These are phyloP conservation scores for Zootermopsis nevadensis DNA, from an alignment of 2,888 invertebrate species.

Conservation along the genomic window DNA sequence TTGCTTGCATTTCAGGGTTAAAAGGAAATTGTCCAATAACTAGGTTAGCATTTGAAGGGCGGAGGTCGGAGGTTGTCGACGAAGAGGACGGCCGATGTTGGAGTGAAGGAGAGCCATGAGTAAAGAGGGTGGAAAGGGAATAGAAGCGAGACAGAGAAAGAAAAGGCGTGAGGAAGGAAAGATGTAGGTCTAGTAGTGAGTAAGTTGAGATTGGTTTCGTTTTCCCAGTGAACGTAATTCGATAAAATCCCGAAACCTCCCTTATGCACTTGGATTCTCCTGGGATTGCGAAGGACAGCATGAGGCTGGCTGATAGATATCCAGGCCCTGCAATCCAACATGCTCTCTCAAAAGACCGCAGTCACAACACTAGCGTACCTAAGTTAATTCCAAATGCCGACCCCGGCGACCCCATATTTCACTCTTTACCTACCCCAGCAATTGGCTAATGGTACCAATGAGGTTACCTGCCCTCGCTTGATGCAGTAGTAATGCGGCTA, in stretches of 20 bases:
- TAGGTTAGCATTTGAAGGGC: slow-evolving; percentile 15
- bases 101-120: neutral
- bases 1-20: slow-evolving; percentile 30
- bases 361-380: slow-evolving; percentile 32
- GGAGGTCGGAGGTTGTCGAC: neutral
- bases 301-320: slow-evolving; percentile 29
- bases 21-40: slow-evolving; percentile 40
- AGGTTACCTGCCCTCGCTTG: slow-evolving; percentile 28
- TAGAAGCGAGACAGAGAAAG: neutral
- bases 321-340: slow-evolving; percentile 11
- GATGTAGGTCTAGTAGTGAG: neutral
- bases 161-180: neutral
- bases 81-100: neutral
- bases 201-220: slow-evolving; percentile 41
- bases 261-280: slow-evolving; percentile 20
- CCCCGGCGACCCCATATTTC: neutral
- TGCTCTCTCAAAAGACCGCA: slow-evolving; percentile 27
- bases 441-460: slow-evolving; percentile 41
- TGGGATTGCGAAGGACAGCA: slow-evolving; percentile 29
- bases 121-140: neutral
- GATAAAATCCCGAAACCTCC: slow-evolving; percentile 35
- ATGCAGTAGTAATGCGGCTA: slow-evolving; percentile 19
- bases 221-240: slow-evolving; percentile 36
- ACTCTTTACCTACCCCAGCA: slow-evolving; percentile 36
- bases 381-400: slow-evolving; percentile 21